phyloP scores from a whole-genome alignment of 2,888 invertebrate genomes.

The Callyntrura sp. region DNA sequence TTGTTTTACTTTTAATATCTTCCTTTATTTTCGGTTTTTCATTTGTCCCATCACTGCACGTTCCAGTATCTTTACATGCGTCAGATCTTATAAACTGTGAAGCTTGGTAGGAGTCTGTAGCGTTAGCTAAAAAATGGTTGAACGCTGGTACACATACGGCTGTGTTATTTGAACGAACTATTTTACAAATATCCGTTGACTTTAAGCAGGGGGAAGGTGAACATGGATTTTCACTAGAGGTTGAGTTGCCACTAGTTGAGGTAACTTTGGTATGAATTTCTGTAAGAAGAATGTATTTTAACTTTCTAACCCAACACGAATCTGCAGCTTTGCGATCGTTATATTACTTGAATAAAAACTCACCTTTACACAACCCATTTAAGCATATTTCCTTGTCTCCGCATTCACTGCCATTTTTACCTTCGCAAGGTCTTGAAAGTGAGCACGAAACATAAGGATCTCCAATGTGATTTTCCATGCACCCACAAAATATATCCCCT shows the following conservation, averaged over 20 bases:
- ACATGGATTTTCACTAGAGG: conserved; percentile 46
- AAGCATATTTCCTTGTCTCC: conserved; percentile 44
- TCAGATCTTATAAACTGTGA: conserved; percentile 9
- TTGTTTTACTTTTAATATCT: conserved; percentile 10
- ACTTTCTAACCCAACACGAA: not conserved
- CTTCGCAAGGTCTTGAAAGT: conserved; percentile 24
- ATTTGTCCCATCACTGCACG: conserved; percentile 3
- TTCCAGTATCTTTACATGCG: not conserved
- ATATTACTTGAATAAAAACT: no score
- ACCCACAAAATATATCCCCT: conserved; percentile 59
- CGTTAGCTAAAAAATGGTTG: not conserved
- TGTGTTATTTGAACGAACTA: conserved; percentile 32
- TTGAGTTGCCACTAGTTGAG: not conserved
- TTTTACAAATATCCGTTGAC: conserved; percentile 30
- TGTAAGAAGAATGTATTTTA: not conserved
- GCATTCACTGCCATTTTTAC: conserved; percentile 25
- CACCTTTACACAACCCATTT: conserved; percentile 54
- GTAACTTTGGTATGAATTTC: not conserved
- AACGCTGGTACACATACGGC: conserved; percentile 27
- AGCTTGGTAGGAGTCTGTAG: not conserved
- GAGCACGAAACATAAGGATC: conserved; percentile 69
- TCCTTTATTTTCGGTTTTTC: conserved; percentile 3
- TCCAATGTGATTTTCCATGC: conserved; percentile 49
- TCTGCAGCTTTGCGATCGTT: no score
- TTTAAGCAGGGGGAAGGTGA: conserved; percentile 50